Conservation (phyloP, 2,797 vertebrate genomes). For the Psittacula derbiana region DNA sequence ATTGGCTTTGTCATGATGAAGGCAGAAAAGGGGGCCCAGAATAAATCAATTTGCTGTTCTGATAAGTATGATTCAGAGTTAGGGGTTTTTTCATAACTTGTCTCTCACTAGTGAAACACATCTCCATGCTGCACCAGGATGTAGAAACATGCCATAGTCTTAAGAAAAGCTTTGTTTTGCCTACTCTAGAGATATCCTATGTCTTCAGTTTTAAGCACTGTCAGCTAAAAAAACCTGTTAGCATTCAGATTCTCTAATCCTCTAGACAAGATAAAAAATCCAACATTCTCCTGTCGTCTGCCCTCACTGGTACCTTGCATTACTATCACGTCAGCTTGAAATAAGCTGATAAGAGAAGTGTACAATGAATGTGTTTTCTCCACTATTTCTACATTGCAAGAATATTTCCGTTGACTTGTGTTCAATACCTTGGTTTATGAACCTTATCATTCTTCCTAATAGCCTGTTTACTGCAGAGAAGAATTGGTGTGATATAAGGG, state of each 20-base stretch:
- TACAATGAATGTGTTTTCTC: background rate
- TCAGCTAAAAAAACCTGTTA: background rate
- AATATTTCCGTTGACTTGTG: slow-evolving; percentile 18
- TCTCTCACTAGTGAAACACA: background rate
- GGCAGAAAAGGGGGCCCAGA: background rate
- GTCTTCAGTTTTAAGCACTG: background rate
- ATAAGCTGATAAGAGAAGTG: background rate
- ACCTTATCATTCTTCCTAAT: background rate
- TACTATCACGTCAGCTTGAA: slow-evolving; percentile 1
- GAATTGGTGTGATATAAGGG: background rate
- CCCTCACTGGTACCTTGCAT: background rate
- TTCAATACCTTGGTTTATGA: slow-evolving; percentile 1
- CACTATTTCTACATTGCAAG: background rate
- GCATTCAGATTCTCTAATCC: slow-evolving; percentile 13
- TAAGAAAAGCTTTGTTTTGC: background rate
- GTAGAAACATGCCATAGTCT: background rate
- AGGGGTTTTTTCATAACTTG: accelerated
- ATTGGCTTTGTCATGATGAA: background rate
- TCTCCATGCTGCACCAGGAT: background rate
- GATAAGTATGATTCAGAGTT: background rate
- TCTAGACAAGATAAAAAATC: background rate
- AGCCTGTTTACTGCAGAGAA: background rate
- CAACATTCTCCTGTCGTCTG: background rate
- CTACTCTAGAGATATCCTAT: background rate
- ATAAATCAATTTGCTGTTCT: background rate